Conservation (phyloP, 2,888 invertebrate genomes). For the Eupithecia inturbata region DNA sequence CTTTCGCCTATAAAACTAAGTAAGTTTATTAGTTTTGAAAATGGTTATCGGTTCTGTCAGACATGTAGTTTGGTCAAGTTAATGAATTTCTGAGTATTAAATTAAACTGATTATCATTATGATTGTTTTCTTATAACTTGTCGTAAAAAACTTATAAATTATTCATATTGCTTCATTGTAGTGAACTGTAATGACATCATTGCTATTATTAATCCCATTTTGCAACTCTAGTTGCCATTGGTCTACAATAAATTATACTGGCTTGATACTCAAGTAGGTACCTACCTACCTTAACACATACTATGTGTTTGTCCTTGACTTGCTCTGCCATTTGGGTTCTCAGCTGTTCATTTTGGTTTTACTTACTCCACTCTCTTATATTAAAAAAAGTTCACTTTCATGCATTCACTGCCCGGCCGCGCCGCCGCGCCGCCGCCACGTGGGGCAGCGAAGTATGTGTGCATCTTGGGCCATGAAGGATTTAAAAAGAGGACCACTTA, state of each 20-base stretch:
- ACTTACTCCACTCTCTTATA: no score
- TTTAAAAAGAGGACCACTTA: no score
- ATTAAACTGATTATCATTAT: background rate
- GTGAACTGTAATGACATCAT: conserved; percentile 28
- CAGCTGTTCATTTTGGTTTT: background rate
- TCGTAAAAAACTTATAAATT: conserved; percentile 17
- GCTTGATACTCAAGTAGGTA: background rate
- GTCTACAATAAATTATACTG: background rate
- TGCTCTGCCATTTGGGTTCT: background rate
- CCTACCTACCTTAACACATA: background rate
- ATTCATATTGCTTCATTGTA: conserved; percentile 17
- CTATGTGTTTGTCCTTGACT: background rate
- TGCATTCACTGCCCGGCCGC: no score
- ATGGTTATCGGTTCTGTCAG: no score
- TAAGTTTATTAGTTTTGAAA: no score
- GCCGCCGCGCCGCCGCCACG: no score
- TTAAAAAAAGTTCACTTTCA: no score
- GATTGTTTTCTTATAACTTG: background rate
- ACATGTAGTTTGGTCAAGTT: background rate
- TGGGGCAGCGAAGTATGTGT: no score
- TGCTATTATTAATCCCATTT: conserved; percentile 21
- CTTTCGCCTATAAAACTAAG: no score
- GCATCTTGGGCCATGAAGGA: no score
- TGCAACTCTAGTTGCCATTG: background rate
- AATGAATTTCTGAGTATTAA: background rate